Evolutionary conservation across 1,140 invertebrate genomes (phyloP).

Genomic region (Lucilia cuprina): DNA sequence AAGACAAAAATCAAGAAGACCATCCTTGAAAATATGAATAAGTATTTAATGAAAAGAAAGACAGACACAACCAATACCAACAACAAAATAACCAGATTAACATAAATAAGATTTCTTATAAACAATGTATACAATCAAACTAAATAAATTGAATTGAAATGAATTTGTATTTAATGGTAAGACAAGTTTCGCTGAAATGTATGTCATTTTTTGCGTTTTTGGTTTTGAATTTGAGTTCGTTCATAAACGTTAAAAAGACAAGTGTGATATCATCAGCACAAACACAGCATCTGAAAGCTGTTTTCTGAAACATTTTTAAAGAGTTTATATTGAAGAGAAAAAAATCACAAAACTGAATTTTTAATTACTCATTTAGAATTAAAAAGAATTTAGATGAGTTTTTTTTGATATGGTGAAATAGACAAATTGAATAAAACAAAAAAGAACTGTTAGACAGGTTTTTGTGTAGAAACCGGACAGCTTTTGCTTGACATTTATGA

Average conservation of each 20-base stretch:
- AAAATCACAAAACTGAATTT: background rate
- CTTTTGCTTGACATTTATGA: background rate
- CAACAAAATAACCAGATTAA: background rate
- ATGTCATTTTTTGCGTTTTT: background rate
- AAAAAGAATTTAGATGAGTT: background rate
- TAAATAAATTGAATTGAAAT: background rate
- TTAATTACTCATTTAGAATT: constrained; percentile 3
- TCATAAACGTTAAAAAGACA: background rate
- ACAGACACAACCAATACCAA: no score
- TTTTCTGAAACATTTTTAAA: background rate
- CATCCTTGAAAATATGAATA: constrained; percentile 8
- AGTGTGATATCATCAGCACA: background rate
- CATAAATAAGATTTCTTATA: background rate
- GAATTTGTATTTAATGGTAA: background rate
- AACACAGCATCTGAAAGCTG: background rate
- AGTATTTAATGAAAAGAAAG: background rate
- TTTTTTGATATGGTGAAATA: background rate
- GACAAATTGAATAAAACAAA: background rate
- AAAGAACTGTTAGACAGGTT: background rate
- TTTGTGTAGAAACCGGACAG: background rate
- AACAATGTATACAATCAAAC: background rate
- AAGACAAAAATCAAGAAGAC: background rate
- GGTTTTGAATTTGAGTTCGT: background rate
- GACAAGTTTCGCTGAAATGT: background rate
- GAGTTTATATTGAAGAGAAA: background rate